phyloP scores from a whole-genome alignment of 2,113 vertebrate species.

The Cynocephalus volans region DNA sequence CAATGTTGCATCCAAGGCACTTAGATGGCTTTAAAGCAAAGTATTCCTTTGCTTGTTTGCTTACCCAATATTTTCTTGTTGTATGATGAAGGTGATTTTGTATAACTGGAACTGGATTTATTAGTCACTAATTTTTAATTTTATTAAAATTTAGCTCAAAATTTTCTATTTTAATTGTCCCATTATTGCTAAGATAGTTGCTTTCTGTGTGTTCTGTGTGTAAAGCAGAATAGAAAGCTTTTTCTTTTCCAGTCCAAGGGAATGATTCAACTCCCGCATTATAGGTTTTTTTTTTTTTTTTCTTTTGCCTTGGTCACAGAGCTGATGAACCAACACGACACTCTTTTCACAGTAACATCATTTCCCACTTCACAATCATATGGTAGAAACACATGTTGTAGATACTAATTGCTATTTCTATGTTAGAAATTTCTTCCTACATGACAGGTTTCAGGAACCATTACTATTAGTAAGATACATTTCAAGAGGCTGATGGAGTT shows the following conservation, averaged over 20 bases:
- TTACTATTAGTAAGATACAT: neutral
- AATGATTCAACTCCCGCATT: neutral
- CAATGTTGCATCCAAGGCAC: neutral
- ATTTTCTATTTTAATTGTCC: neutral
- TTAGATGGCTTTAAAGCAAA: neutral
- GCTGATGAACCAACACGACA: neutral
- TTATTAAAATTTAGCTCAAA: neutral
- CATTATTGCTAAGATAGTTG: neutral
- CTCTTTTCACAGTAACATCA: neutral
- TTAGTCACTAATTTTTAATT: neutral
- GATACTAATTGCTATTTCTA: neutral
- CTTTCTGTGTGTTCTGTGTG: neutral
- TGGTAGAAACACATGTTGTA: neutral
- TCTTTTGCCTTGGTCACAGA: neutral
- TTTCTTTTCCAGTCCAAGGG: neutral
- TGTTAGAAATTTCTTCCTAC: neutral
- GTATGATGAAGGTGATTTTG: neutral
- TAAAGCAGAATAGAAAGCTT: neutral
- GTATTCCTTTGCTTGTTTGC: neutral
- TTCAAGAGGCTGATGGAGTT: neutral
- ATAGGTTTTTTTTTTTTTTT: neutral
- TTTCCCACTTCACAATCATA: neutral
- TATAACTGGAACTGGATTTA: neutral
- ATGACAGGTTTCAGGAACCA: neutral
- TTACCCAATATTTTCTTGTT: neutral